These are phyloP conservation scores for Drosophila insularis DNA, from an alignment of 1,140 invertebrate genomes.

Conservation along the genomic window DNA sequence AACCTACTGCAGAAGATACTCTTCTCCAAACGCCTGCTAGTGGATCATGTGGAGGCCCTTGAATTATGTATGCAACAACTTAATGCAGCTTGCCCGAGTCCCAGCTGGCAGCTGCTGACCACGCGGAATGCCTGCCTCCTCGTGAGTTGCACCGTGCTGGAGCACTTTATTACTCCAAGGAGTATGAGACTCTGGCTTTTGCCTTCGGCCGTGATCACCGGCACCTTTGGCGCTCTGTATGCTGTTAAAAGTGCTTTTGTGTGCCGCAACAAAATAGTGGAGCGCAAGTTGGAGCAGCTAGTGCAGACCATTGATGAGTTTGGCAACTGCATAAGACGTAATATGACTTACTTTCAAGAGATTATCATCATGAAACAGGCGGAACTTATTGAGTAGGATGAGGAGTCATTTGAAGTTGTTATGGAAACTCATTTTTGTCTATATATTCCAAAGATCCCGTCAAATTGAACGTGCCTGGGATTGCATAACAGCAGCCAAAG, in stretches of 20 bases:
- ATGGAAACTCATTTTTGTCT: background rate
- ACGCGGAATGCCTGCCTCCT: conserved; percentile 63
- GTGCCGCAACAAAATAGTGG: conserved; percentile 76
- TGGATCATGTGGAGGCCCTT: conserved; percentile 77
- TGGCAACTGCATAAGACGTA: conserved; percentile 77
- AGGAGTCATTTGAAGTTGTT: background rate
- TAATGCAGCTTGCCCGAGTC: background rate
- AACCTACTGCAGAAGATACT: conserved; percentile 69
- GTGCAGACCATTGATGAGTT: conserved; percentile 77
- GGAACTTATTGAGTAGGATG: conserved; percentile 72
- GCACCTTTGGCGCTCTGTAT: conserved; percentile 65
- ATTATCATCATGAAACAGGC: conserved; percentile 80
- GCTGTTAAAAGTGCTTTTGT: conserved; percentile 72
- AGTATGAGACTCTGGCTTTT: conserved; percentile 55
- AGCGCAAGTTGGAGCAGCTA: conserved; percentile 72
- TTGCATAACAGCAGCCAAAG: conserved; percentile 78
- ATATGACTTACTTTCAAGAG: conserved; percentile 82
- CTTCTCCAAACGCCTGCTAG: conserved; percentile 72
- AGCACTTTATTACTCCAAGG: conserved; percentile 70
- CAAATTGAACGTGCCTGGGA: conserved; percentile 81
- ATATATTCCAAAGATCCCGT: conserved; percentile 56
- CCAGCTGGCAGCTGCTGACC: conserved; percentile 56
- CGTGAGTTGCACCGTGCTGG: conserved; percentile 62
- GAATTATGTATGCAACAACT: conserved; percentile 69
- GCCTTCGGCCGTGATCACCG: conserved; percentile 52